Evolutionary conservation across 2,113 vertebrate genomes (phyloP).

Genomic region (Oncorhynchus mykiss): DNA sequence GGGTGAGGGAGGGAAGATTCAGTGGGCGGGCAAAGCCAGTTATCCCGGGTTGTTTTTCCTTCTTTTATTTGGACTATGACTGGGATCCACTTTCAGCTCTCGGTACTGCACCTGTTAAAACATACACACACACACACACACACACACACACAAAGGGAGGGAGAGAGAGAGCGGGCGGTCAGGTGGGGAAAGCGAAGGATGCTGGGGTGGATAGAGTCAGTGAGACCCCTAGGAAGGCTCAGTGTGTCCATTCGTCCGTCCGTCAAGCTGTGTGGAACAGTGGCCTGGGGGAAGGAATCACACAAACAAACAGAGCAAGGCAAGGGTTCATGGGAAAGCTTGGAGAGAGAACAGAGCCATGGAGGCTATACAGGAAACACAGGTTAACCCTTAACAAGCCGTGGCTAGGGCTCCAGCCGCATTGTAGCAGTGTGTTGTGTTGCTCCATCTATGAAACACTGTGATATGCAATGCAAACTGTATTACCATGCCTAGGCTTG

Average conservation of each 20-base stretch:
- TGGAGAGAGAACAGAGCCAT: constrained; percentile 66
- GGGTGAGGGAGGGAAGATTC: constrained; percentile 65
- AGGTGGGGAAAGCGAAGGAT: constrained; percentile 76
- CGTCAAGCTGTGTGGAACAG: constrained; percentile 60
- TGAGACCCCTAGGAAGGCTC: constrained; percentile 52
- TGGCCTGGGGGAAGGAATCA: constrained; percentile 69
- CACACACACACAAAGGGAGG: constrained; percentile 30
- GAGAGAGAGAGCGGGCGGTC: constrained; percentile 53
- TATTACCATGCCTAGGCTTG: too few species aligned
- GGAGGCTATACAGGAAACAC: constrained; percentile 37
- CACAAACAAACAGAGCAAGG: constrained; percentile 70
- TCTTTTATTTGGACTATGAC: constrained; percentile 93
- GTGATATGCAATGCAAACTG: too few species aligned
- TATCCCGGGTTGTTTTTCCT: constrained; percentile 96
- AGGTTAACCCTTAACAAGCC: constrained; percentile 27
- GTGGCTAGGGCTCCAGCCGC: not conserved
- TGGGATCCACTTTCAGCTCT: constrained; percentile 93
- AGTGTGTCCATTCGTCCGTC: not conserved
- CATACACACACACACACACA: constrained; percentile 32
- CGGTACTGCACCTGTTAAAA: constrained; percentile 98
- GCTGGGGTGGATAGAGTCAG: constrained; percentile 63
- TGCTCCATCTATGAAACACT: not conserved
- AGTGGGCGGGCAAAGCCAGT: constrained; percentile 66
- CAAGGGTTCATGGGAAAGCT: constrained; percentile 65
- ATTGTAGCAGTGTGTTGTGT: constrained; percentile 25